Base-by-base conservation (phyloP, 2,888 invertebrate genomes). In the Eristalis tenax region DNA sequence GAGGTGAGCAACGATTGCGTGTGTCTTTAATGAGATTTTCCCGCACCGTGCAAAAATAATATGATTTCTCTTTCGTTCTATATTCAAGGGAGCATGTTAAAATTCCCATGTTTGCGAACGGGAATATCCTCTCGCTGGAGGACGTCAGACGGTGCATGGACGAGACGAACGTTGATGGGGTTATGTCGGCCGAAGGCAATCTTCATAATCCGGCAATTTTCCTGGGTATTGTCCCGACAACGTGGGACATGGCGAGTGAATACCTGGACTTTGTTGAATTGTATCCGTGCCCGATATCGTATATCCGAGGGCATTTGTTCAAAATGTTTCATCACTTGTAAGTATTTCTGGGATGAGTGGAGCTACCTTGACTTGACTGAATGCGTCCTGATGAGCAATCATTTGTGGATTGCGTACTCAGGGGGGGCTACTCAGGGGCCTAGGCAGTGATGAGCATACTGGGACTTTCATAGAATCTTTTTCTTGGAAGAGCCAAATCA, bases 141-240 rank as follows among this genome's bases (percentile, higher is more conserved):
- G 99, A 99, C 94, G 95, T 98, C 1, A 94, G 96, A 78, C 94
- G 96, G 88, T 99, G 99, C 92, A 93, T 99, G 70, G 94, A 95
- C 77, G 96, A 95, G 90, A 99, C 99, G 0, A 96, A 96, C 35
- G 98, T 96, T 3, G 94, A 96, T 91, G 98, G 97, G 57, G 96
- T 98, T 0, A 98, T 98, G 98, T 96, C 96, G 90, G 97, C 97
- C 88, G 99, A 99, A 94, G 99, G 99, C 0, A 98, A 97, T 93
- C 95, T 99, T n/a, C 97, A 98, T 91, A 99, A 99, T 93, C 99
- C 99, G n/a, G 96, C 96, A 11, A 93, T 99, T 85, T 99, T 99
- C 93, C 94, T 95, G 90, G 96, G 97, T 89, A 91, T 93, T 43
- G 95, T 95, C 91, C 97, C 97, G n/a, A 95, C 97, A 1, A 95